These are phyloP conservation scores for Torymus aiolomorphi DNA, from an alignment of 2,888 invertebrate genomes.

Conservation along the genomic window DNA sequence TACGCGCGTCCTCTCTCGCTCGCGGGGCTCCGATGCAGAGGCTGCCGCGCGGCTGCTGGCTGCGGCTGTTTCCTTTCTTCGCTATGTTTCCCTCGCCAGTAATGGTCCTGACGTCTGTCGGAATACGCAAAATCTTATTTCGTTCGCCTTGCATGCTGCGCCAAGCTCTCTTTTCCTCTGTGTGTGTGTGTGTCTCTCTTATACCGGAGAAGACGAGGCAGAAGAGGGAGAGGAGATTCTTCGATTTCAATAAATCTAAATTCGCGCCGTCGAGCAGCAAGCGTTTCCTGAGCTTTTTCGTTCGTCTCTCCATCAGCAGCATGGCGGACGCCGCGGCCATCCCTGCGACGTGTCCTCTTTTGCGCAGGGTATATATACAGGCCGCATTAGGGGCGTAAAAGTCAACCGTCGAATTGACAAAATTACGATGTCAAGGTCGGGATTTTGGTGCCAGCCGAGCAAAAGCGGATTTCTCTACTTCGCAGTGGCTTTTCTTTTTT, in stretches of 20 bases:
- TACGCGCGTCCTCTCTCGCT: slow-evolving; percentile 50
- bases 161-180: slow-evolving; percentile 8
- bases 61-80: slow-evolving; percentile 53
- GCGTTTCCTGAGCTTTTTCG: too few species aligned
- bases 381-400: slow-evolving; percentile 41
- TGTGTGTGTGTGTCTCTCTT: too few species aligned
- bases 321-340: slow-evolving; percentile 1
- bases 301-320: too few species aligned
- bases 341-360: slow-evolving; percentile 13
- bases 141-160: slow-evolving; percentile 61
- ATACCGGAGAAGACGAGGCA: neutral
- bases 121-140: slow-evolving; percentile 74
- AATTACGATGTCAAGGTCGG: slow-evolving; percentile 44
- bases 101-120: slow-evolving; percentile 74
- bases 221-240: slow-evolving; percentile 59
- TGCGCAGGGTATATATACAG: neutral
- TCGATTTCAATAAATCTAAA: slow-evolving; percentile 67
- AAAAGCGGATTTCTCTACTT: slow-evolving; percentile 38
- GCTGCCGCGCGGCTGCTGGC: slow-evolving; percentile 16
- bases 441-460: slow-evolving; percentile 3
- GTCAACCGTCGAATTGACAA: slow-evolving; percentile 54
- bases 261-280: slow-evolving; percentile 44
- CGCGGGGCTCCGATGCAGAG: neutral
- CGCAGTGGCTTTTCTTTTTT: neutral
- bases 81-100: slow-evolving; percentile 58